Conservation (phyloP, 2,888 invertebrate species). For the Actias luna region DNA sequence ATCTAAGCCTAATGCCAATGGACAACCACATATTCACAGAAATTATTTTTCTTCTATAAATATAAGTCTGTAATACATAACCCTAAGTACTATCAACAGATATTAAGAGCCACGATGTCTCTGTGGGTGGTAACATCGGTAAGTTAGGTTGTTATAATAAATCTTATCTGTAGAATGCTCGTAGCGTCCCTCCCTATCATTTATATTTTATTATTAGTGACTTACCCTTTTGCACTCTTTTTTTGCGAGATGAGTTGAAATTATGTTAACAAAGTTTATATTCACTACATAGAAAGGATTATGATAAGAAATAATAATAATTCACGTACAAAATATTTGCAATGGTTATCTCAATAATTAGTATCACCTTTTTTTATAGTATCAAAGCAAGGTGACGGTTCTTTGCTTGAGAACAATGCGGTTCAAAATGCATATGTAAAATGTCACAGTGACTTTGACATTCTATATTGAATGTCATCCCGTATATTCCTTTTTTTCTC, state of each 20-base stretch:
- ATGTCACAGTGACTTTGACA: no score
- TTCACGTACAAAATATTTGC: neutral
- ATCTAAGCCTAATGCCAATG: no score
- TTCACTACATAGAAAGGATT: neutral
- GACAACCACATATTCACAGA: slow-evolving; percentile 1
- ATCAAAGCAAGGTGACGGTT: no score
- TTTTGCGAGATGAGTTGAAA: neutral
- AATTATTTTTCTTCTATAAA: neutral
- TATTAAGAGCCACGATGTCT: slow-evolving; percentile 31
- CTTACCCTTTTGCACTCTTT: slow-evolving; percentile 42
- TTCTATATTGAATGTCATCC: no score
- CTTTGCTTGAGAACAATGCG: no score
- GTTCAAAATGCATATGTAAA: no score
- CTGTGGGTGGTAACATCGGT: slow-evolving; percentile 58
- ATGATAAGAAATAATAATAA: neutral
- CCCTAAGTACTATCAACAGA: slow-evolving; percentile 18
- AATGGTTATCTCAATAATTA: no score
- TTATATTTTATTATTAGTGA: slow-evolving; percentile 63
- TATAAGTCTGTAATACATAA: slow-evolving; percentile 1
- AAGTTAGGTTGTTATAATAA: slow-evolving; percentile 65
- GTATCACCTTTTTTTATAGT: no score
- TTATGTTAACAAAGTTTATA: neutral
- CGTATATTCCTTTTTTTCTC: no score
- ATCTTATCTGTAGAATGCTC: slow-evolving; percentile 50
- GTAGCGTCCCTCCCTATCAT: slow-evolving; percentile 49